Conservation (phyloP, 2,113 vertebrate genomes). For the Smithornis capensis region DNA sequence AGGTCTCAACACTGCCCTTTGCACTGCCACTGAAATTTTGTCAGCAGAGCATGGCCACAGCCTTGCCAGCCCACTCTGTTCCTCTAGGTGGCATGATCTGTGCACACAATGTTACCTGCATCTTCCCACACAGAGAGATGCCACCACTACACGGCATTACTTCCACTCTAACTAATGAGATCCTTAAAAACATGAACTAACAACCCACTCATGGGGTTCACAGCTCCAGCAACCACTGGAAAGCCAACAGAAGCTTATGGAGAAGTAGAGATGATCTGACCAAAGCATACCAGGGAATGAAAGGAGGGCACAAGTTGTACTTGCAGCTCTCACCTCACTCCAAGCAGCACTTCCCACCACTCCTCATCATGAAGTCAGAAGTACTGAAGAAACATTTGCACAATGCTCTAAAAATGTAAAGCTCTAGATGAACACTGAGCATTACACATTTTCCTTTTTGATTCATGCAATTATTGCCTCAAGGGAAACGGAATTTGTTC, state of each 20-base stretch:
- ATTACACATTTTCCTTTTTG: conserved; percentile 16
- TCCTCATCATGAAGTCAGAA: not conserved
- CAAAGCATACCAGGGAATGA: not conserved
- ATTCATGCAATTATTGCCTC: not conserved
- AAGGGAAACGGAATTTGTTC: not conserved
- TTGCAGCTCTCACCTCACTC: not conserved
- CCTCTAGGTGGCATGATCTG: conserved; percentile 44
- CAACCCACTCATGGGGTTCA: not conserved
- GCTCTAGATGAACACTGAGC: not conserved
- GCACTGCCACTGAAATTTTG: not conserved
- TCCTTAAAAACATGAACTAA: not conserved
- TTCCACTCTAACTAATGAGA: not conserved
- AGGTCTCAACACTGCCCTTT: not conserved
- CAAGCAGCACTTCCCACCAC: not conserved
- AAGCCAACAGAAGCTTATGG: not conserved
- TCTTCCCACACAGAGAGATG: not conserved
- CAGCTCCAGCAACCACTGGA: not conserved
- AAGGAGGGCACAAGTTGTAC: not conserved
- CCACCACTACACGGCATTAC: not conserved
- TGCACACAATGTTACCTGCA: not conserved
- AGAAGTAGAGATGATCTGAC: not conserved
- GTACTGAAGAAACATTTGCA: not conserved
- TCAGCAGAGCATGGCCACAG: not conserved
- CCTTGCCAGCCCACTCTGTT: not conserved
- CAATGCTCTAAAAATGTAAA: not conserved